Evolutionary conservation across 2,888 invertebrate species (phyloP).

Genomic region (Folsomia manolachei): DNA sequence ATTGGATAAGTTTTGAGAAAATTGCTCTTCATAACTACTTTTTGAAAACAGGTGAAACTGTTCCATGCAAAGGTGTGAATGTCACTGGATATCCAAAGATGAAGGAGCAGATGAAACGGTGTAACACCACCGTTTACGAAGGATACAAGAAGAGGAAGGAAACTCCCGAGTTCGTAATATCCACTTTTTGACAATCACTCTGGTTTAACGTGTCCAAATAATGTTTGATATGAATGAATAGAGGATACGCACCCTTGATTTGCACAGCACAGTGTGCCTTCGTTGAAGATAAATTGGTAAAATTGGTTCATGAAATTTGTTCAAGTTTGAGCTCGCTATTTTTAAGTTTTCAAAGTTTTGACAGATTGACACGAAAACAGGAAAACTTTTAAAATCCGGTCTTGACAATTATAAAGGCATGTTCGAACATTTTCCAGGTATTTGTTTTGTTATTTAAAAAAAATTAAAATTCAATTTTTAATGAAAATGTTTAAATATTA

Average conservation of each 20-base stretch:
- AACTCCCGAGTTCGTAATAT: not conserved
- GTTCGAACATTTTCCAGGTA: conserved; percentile 14
- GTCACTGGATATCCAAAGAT: conserved; percentile 10
- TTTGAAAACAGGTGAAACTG: too few species aligned
- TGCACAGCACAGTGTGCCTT: not conserved
- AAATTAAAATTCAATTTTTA: too few species aligned
- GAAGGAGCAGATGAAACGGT: not conserved
- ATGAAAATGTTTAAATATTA: too few species aligned
- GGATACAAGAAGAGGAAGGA: conserved; percentile 9
- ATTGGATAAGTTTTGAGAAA: too few species aligned
- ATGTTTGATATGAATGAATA: too few species aligned
- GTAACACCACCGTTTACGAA: conserved; percentile 6
- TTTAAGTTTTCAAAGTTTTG: too few species aligned
- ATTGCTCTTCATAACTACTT: too few species aligned
- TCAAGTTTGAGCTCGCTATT: too few species aligned
- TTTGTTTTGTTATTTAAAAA: too few species aligned
- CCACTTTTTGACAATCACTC: too few species aligned
- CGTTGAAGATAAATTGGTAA: conserved; percentile 9
- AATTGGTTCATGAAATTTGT: not conserved
- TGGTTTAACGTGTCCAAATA: too few species aligned
- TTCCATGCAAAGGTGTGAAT: conserved; percentile 12
- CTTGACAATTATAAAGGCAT: conserved; percentile 6
- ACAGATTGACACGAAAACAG: conserved; percentile 11
- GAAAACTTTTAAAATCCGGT: not conserved
- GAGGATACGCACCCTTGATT: not conserved